Base-by-base conservation (phyloP, 2,113 vertebrate species). In the Narcine bancroftii region DNA sequence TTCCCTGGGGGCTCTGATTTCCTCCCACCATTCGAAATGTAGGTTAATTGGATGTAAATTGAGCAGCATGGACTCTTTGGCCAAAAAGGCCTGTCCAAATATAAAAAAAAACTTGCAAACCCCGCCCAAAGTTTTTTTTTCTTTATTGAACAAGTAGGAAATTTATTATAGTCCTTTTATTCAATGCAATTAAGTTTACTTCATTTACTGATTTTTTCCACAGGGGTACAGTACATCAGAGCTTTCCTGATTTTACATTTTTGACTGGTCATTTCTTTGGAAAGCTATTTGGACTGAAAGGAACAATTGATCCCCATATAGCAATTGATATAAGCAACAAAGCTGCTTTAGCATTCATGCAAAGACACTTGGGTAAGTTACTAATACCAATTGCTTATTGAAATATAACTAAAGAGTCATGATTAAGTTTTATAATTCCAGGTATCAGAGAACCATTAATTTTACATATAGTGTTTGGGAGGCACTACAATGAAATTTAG, bases 161-260 rank as follows among this genome's bases (percentile, higher is more conserved):
- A 91, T 91, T 45, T 21, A 91, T 47, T 60, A 36, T 53, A 2
- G 19, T 9, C 42, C 45, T 45, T 69, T 91, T 36, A 60, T 53
- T 92, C 9, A 29, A 0, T 50, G 24, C 45, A 56, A 13, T 47
- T 93, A 92, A 26, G 93, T 94, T 10, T 94, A 24, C 50, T n/a
- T 36, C 29, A 2, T 60, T 87, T 29, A 53, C 33, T 53, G 4
- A 26, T 6, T 60, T 87, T 0, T 94, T 94, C n/a, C 93, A 53
- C 93, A 99, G 99, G 94, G 98, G 98, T 0, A 95, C 98, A 0
- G 97, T 99, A 29, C 99, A 99, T 94, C 98, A 99, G 95, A 99
- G 98, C 93, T 99, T 99, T 95, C 97, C 96, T 33, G 99, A 99
- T 94, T 98, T 99, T 93, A 99, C 99, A 85, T 99, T 99, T 94